Base-by-base conservation (phyloP, 2,888 invertebrate genomes). In the Octodonta nipae region DNA sequence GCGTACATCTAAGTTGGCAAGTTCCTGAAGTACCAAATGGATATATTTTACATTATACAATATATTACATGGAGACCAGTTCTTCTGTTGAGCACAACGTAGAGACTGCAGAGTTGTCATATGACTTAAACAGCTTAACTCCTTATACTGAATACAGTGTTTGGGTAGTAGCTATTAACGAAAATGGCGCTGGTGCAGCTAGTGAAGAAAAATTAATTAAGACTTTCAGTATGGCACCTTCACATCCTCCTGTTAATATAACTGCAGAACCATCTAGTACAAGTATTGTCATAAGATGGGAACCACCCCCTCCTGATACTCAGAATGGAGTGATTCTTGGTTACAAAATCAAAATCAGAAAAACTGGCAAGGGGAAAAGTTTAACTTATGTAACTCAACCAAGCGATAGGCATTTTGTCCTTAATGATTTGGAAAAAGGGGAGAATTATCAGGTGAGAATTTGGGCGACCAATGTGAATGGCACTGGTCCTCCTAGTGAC, bases 271-370 rank as follows among this genome's bases (percentile, higher is more conserved):
- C 88, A 4, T 76, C 79, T 12, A 82, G 87, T 44, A 82, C 80
- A 39, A 85, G 85, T 37, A 75, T 92, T 34, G 75, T 84, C 16
- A 78, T 93, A 13, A 73, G 85, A 36, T 95, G 95, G 95, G 88
- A 91, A 51, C 82, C 89, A 0, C 92, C 92, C 0, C 76, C 84
- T 0, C 56, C 73, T 1, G 83, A 85, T 50, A 73, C 80, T 11
- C 82, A 79, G 54, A 93, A 96, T 60, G 95, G 95, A 0, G 70
- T 86, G 32, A 86, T 96, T 33, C 91, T 88, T 0, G 95, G 95
- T n/a, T 96, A 95, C 66, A 93, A 89, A 67, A 77, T 96, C 43
- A 76, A 87, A 25, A 89, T 84, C 66, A 78, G 83, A 44, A 66
- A 66, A 51, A 66, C 66, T 43, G 65, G 44, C 42, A 68, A 57